These are phyloP conservation scores for Eolophus roseicapilla DNA, from an alignment of 2,113 vertebrate genomes.

Conservation along the genomic window DNA sequence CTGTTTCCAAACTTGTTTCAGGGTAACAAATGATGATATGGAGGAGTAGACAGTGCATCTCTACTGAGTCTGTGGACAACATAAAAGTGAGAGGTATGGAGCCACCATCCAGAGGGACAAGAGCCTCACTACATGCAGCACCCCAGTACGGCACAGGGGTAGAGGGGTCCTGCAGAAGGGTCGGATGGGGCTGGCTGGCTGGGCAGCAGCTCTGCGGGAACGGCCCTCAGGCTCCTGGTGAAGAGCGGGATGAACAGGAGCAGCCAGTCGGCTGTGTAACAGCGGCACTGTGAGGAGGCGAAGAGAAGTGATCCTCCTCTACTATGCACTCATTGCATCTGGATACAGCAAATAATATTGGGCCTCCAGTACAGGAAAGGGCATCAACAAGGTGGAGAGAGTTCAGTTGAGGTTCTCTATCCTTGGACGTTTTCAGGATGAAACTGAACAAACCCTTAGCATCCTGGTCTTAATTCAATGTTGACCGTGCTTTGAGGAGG, in stretches of 20 bases:
- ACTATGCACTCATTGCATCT: rapidly evolving
- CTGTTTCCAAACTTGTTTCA: neutral
- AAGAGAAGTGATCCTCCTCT: neutral
- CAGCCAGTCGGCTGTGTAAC: neutral
- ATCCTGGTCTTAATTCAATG: neutral
- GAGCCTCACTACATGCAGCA: neutral
- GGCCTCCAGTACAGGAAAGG: neutral
- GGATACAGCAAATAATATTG: neutral
- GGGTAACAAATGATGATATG: neutral
- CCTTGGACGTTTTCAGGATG: neutral
- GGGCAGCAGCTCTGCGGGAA: neutral
- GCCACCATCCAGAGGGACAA: neutral
- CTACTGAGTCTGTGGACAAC: neutral
- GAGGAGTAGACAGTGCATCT: neutral
- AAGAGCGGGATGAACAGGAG: neutral
- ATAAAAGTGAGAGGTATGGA: neutral
- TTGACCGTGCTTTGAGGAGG: neutral
- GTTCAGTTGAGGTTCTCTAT: neutral
- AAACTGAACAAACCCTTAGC: neutral
- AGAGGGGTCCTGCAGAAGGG: neutral
- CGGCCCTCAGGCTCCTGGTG: neutral
- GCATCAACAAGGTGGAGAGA: neutral
- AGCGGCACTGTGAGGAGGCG: neutral
- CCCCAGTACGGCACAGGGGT: neutral
- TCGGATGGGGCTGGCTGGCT: neutral